Evolutionary conservation across 2,113 vertebrate genomes (phyloP).

Genomic region (Zapus hudsonius): DNA sequence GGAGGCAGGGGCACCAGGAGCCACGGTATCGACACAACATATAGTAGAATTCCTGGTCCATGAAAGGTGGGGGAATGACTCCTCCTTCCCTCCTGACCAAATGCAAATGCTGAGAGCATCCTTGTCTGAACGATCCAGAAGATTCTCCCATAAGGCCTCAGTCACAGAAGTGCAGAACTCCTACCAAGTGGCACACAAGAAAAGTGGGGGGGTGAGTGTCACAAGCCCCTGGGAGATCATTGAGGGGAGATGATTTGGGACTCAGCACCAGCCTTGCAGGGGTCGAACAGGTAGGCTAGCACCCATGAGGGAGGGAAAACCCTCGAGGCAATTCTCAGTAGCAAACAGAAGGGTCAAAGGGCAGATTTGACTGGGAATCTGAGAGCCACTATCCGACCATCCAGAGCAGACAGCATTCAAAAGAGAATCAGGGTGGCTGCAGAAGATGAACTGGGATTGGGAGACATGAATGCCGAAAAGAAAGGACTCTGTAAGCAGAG

Average conservation of each 20-base stretch:
- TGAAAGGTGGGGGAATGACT: neutral
- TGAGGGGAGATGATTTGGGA: neutral
- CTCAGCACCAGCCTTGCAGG: neutral
- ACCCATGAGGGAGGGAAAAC: neutral
- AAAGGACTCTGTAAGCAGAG: constrained; percentile 43
- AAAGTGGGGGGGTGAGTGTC: neutral
- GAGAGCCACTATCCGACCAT: neutral
- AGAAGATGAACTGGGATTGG: constrained; percentile 5
- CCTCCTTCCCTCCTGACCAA: neutral
- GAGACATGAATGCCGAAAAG: constrained; percentile 36
- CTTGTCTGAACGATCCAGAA: neutral
- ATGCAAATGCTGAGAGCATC: neutral
- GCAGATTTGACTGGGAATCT: neutral
- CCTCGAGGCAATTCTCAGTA: neutral
- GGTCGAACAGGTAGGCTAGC: neutral
- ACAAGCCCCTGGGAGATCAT: neutral
- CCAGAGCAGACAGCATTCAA: neutral
- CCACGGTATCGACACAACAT: neutral
- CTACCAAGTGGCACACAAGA: neutral
- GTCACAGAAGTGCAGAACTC: neutral
- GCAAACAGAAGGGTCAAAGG: neutral
- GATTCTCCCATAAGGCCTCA: neutral
- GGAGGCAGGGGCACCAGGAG: neutral
- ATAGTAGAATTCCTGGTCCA: neutral
- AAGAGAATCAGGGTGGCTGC: neutral